Base-by-base conservation (phyloP, 2,797 vertebrate species). In the Enteromius viviparus region DNA sequence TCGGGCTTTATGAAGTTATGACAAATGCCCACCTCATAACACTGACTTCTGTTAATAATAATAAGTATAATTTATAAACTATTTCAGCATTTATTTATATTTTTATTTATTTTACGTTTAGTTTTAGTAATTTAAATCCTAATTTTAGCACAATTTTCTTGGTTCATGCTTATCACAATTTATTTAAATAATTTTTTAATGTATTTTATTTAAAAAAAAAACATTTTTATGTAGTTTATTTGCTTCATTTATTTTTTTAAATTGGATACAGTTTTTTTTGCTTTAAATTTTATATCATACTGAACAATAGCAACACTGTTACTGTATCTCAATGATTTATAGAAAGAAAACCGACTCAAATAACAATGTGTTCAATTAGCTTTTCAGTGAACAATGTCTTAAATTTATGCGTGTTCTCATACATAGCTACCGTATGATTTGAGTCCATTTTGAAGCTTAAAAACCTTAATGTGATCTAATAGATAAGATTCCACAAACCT, bases 401-500 rank as follows among this genome's bases (percentile, higher is more conserved):
- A 55, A 37, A 74, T 37, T 1, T 53, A 21, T 1, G 10, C 3
- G 9, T 49, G 15, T 51, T 32, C 26, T 11, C 15, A 32, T 9
- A 51, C 42, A 29, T 26, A 74, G 10, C 49, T 3, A 53, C 34
- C 6, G 0, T 74, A 34, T 53, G 29, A 29, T 10, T 74, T n/a
- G 49, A 37, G 26, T 53, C 19, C 29, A n/a, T 53, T 74, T 74
- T n/a, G 3, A 53, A 14, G 49, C 29, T 53, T n/a, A 5, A 40
- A 74, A 37, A 23, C 51, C 34, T 26, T 11, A 3, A 23, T 14
- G 37, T 55, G 21, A 75, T 12, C 29, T 45, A 34, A 78, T 21
- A 55, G 51, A 29, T 40, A 14, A 26, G 8, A 60, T 42, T 49
- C 37, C 42, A 78, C 66, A 93, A 95, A 98, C 98, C 96, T 98